These are phyloP conservation scores for Neomonachus schauinslandi DNA, from an alignment of 2,113 vertebrate genomes.

Conservation along the genomic window DNA sequence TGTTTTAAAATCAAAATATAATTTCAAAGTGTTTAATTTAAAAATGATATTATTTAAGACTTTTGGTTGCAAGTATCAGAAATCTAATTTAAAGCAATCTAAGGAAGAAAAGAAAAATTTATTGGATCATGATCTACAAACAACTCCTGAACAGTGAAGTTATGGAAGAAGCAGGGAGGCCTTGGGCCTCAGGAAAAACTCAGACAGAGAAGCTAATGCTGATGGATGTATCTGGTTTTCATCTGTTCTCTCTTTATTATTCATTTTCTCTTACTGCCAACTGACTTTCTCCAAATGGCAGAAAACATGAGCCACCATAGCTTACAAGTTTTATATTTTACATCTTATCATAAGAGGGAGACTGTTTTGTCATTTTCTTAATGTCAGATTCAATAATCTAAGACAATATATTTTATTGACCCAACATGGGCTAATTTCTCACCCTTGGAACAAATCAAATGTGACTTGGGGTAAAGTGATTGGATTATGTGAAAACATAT, in stretches of 20 bases:
- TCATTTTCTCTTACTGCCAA: constrained; percentile 10
- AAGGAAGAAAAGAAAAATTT: background rate
- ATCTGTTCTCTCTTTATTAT: background rate
- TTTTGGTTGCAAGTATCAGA: background rate
- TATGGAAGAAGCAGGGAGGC: background rate
- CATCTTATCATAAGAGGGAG: background rate
- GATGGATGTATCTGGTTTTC: background rate
- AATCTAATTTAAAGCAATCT: background rate
- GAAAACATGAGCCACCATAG: background rate
- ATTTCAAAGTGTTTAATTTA: constrained; percentile 41
- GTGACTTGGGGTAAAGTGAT: background rate
- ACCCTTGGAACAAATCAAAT: background rate
- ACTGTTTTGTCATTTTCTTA: constrained; percentile 24
- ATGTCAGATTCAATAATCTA: background rate
- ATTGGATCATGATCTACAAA: background rate
- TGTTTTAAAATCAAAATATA: constrained; percentile 7
- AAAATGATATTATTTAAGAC: constrained; percentile 10
- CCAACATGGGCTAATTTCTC: background rate
- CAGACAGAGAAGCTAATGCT: background rate
- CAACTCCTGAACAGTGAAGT: background rate
- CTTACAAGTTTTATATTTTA: constrained; percentile 12
- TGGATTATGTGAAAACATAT: background rate
- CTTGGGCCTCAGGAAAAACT: background rate
- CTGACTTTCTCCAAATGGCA: background rate
- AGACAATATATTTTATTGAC: background rate